phyloP scores from a whole-genome alignment of 2,113 vertebrate species.

The Elephantulus edwardii region DNA sequence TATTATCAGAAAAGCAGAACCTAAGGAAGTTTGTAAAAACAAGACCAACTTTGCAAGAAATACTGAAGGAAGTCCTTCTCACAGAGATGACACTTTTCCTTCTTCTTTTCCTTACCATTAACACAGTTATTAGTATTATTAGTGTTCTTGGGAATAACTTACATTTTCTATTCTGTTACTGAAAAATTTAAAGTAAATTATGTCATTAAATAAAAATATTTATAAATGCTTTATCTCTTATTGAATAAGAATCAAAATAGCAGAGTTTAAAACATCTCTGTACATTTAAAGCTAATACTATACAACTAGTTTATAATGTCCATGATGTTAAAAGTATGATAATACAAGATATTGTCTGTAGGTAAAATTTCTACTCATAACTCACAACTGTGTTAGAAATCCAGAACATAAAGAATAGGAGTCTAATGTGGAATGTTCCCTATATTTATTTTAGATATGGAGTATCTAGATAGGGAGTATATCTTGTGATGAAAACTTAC shows the following conservation, averaged over 20 bases:
- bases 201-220: too few species aligned
- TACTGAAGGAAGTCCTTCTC: too few species aligned
- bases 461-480: fast-evolving
- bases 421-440: too few species aligned
- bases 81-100: too few species aligned
- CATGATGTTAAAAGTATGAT: neutral
- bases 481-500: neutral
- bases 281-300: too few species aligned
- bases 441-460: too few species aligned
- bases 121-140: neutral
- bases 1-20: too few species aligned
- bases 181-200: neutral
- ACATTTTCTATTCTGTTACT: neutral
- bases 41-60: too few species aligned
- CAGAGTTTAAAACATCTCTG: too few species aligned
- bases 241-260: too few species aligned
- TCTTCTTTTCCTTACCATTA: neutral
- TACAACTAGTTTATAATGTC: neutral
- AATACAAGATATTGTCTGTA: neutral
- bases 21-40: too few species aligned
- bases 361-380: neutral
- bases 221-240: too few species aligned
- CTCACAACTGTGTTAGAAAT: neutral
- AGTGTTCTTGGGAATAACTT: neutral
- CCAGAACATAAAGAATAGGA: neutral